A percentile compares a stretch with the other conserved stretches of the same genome.
These are phyloP conservation scores for Myiopsitta monachus DNA, from an alignment of 2,113 vertebrate genomes.

Conservation along the genomic window DNA sequence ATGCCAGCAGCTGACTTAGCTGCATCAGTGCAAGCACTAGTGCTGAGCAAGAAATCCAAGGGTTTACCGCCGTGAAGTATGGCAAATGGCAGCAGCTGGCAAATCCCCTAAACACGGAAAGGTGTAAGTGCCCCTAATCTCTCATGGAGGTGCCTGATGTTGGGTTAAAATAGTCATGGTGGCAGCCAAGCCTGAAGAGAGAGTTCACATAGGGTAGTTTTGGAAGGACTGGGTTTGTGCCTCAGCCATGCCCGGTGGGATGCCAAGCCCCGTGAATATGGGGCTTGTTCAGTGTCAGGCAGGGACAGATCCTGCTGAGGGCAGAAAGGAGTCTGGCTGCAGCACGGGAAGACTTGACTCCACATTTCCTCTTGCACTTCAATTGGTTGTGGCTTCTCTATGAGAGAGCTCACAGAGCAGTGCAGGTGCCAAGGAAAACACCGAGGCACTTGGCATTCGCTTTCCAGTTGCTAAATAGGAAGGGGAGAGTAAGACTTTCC, in stretches of 20 bases:
- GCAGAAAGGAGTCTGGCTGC: neutral
- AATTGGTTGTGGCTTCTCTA: neutral
- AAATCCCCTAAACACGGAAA: neutral
- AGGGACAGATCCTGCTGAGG: neutral
- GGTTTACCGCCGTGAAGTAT: neutral
- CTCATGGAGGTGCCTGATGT: neutral
- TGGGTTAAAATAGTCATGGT: neutral
- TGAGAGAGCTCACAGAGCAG: neutral
- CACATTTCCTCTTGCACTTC: neutral
- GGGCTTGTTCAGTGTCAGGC: neutral
- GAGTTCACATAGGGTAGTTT: fast-evolving
- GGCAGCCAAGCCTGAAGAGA: neutral
- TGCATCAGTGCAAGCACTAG: neutral
- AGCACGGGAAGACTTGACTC: neutral
- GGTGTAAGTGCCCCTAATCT: neutral
- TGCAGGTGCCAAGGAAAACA: neutral
- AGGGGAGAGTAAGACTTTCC: neutral
- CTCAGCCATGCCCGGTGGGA: neutral
- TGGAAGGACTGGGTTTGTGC: neutral
- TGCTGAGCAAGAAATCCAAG: neutral
- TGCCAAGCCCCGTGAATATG: neutral
- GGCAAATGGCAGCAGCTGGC: neutral
- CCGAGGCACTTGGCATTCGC: fast-evolving
- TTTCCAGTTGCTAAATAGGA: neutral
- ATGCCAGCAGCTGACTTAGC: neutral